Evolutionary conservation across 2,113 vertebrate genomes (phyloP), one percentile per base, ranked within the genome.

Genomic region (Dicentrarchus labrax): DNA sequence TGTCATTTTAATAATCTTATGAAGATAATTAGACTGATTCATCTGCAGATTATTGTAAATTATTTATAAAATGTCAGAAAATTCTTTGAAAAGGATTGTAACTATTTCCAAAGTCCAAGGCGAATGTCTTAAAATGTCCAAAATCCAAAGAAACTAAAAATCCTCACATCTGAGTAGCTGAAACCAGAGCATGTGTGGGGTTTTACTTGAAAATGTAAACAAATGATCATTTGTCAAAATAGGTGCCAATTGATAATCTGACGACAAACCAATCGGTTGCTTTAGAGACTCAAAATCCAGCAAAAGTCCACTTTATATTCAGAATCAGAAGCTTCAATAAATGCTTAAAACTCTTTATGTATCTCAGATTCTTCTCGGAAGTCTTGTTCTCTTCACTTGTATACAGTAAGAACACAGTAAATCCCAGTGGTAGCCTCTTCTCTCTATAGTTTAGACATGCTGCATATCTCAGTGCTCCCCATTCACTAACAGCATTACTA

Each of bases 401-500:
- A 30, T 30, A 2, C 1, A 1, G 30, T 30, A 30, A 30, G 30
- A 54, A 21, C n/a, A 76, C 53, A 48, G 12, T 59, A 5, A n/a
- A 48, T 22, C 65, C 16, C n/a, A 30, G 1, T 21, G 0, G 1
- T 0, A 13, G 4, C 17, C 9, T 54, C 21, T 22, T 36, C 53
- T 45, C 39, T 17, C 22, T 72, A 47, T 51, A 38, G 39, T 54
- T 67, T 53, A 65, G 15, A 56, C 76, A 67, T 13, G 72, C 72
- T 69, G 45, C 38, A 39, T 30, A 65, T 72, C 22, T 21, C 72
- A 72, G 16, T 61, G 67, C 60, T 89, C 78, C 67, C 45, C 47
- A 76, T 88, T 89, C 78, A 83, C 87, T 82, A 79, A 92, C 86
- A 91, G 88, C 88, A 81, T 90, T 83, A 78, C 79, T 84, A 82